Percentiles rank a stretch among this genome's conserved stretches.
phyloP scores from a whole-genome alignment of 2,797 vertebrate genomes.

The Gastrophryne carolinensis region DNA sequence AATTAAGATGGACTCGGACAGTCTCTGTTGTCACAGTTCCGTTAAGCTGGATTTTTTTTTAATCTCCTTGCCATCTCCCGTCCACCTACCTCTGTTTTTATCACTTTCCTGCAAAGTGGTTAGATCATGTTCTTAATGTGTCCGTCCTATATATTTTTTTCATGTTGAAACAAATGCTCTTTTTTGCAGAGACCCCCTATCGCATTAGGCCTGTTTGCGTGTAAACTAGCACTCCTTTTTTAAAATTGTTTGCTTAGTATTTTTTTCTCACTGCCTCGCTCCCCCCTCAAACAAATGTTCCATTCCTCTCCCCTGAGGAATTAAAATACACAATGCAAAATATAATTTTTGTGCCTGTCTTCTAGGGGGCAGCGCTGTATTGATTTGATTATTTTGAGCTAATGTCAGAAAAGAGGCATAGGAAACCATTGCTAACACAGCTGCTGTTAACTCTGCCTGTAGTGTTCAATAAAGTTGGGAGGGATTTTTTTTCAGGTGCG shows the following conservation, averaged over 20 bases:
- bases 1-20: slow-evolving; percentile 20
- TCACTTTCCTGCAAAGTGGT: slow-evolving; percentile 12
- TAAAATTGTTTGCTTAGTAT: not conserved
- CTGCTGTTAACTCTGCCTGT: slow-evolving; percentile 43
- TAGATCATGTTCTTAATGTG: slow-evolving; percentile 17
- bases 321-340: not conserved
- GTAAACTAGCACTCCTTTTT: not conserved
- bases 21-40: slow-evolving; percentile 22
- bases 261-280: not conserved
- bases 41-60: slow-evolving; percentile 26
- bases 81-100: slow-evolving; percentile 21
- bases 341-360: slow-evolving; percentile 14
- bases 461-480: slow-evolving; percentile 56
- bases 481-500: slow-evolving; percentile 43
- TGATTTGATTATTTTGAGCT: slow-evolving; percentile 33
- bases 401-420: slow-evolving; percentile 1
- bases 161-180: not conserved
- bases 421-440: slow-evolving; percentile 30
- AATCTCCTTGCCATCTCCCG: not conserved
- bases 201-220: slow-evolving; percentile 12
- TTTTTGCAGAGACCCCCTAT: not conserved
- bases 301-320: not conserved
- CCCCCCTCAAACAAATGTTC: not conserved
- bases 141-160: slow-evolving; percentile 37
- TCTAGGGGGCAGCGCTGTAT: slow-evolving; percentile 33